Evolutionary conservation across 2,888 invertebrate genomes (phyloP).

Genomic region (Conomelus anceps): DNA sequence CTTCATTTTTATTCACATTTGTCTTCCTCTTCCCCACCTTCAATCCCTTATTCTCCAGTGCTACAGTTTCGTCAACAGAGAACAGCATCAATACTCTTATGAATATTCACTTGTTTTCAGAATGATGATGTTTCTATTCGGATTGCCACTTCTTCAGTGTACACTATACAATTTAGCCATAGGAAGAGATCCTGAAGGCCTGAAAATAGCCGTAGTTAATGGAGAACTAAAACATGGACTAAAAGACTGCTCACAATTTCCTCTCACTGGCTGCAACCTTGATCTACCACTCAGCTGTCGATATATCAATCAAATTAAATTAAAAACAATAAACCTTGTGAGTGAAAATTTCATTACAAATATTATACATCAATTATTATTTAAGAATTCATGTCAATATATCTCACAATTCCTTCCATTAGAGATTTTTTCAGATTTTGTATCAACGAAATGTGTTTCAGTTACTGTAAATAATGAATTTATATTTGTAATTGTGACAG

Average conservation of each 20-base stretch:
- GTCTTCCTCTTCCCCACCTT: neutral
- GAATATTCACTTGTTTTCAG: constrained; percentile 32
- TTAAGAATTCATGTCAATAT: too few relatives aligned
- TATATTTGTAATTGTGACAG: too few relatives aligned
- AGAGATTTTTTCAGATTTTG: too few relatives aligned
- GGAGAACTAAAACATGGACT: constrained; percentile 38
- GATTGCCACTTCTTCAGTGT: constrained; percentile 45
- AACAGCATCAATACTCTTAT: too few relatives aligned
- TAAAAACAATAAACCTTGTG: constrained; percentile 30
- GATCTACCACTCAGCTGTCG: constrained; percentile 33
- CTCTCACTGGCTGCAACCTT: constrained; percentile 29
- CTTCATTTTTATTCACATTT: neutral
- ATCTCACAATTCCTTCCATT: too few relatives aligned
- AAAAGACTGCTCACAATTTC: constrained; percentile 27
- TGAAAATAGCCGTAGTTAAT: constrained; percentile 44
- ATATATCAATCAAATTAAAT: constrained; percentile 30
- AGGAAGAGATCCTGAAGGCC: constrained; percentile 40
- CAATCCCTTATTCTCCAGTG: too few relatives aligned
- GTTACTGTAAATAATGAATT: too few relatives aligned
- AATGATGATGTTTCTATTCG: constrained; percentile 44
- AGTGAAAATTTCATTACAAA: constrained; percentile 5
- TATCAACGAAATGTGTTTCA: too few relatives aligned
- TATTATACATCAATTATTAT: too few relatives aligned
- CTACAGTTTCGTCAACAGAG: too few relatives aligned
- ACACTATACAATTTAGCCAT: constrained; percentile 46